Percentiles rank a stretch among this genome's conserved stretches.
Evolutionary conservation across 2,113 vertebrate genomes (phyloP).

Genomic region (Etheostoma spectabile): DNA sequence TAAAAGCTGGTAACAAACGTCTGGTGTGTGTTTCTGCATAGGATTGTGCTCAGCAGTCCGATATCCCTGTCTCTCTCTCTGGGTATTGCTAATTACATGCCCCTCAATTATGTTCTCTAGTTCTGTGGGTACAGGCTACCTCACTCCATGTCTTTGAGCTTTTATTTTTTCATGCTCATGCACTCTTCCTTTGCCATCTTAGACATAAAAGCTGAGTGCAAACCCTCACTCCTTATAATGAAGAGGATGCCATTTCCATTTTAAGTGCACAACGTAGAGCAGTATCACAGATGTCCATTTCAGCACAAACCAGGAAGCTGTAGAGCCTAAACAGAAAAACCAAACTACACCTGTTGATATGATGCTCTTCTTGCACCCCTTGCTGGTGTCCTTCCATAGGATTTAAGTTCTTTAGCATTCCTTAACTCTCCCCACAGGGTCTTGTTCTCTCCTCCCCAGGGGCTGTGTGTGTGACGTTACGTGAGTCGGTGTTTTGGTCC

Average conservation of each 20-base stretch:
- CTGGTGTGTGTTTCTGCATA: not conserved
- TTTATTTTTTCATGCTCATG: conserved; percentile 16
- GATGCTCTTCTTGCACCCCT: conserved; percentile 30
- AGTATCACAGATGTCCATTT: conserved; percentile 43
- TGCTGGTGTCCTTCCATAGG: conserved; percentile 51
- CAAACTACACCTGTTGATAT: conserved; percentile 19
- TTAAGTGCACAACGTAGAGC: conserved; percentile 58
- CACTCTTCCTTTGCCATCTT: conserved; percentile 12
- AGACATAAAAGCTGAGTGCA: conserved; percentile 2
- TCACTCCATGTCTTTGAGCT: conserved; percentile 60
- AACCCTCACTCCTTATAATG: conserved; percentile 8
- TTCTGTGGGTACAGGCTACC: conserved; percentile 81
- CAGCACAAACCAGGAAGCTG: conserved; percentile 59
- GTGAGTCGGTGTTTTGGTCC: conserved; percentile 65
- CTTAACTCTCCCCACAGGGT: conserved; percentile 44
- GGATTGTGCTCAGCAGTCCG: not conserved
- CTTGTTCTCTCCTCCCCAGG: conserved; percentile 49
- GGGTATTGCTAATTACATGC: conserved; percentile 56
- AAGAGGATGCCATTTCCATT: conserved; percentile 37
- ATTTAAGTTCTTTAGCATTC: conserved; percentile 37
- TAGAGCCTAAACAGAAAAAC: conserved; percentile 34
- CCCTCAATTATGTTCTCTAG: conserved; percentile 43
- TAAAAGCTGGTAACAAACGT: conserved; percentile 2
- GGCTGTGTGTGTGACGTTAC: conserved; percentile 60
- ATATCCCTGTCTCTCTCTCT: conserved; percentile 64